Percentiles rank a stretch among this genome's conserved stretches.
These are phyloP conservation scores for Rhinogobio ventralis DNA, from an alignment of 2,797 vertebrate species.

Conservation along the genomic window DNA sequence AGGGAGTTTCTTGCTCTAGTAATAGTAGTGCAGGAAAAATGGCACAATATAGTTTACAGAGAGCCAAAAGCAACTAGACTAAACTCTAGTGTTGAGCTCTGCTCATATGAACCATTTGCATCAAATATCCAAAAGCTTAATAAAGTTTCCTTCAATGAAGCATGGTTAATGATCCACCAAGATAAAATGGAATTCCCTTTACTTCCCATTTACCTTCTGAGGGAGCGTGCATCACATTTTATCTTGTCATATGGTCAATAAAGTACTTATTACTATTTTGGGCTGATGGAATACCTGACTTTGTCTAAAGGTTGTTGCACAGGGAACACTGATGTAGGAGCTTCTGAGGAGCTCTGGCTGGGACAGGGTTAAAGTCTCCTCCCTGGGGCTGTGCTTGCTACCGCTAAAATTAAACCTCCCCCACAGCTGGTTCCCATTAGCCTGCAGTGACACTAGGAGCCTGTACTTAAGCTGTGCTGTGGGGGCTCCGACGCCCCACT, in stretches of 20 bases:
- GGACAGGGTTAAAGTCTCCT: constrained; percentile 67
- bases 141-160: not conserved
- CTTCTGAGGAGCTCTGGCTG: constrained; percentile 40
- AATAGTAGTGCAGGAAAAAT: constrained; percentile 21
- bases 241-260: not conserved
- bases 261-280: constrained; percentile 14
- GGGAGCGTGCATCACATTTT: not conserved
- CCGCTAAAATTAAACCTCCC: constrained; percentile 76
- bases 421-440: constrained; percentile 83
- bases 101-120: not conserved
- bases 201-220: not conserved
- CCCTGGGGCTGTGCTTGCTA: constrained; percentile 66
- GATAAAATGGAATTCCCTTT: constrained; percentile 15
- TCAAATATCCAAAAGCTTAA: not conserved
- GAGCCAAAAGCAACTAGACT: constrained; percentile 14
- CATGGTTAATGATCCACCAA: constrained; percentile 11
- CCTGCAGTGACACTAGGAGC: constrained; percentile 71
- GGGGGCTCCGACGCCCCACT: constrained; percentile 56
- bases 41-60: constrained; percentile 9
- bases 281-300: not conserved
- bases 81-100: constrained; percentile 5
- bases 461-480: constrained; percentile 68
- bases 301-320: not conserved
- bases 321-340: not conserved
- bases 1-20: constrained; percentile 31